Conservation (phyloP, 2,113 vertebrate species). For the Zosterops japonicus region DNA sequence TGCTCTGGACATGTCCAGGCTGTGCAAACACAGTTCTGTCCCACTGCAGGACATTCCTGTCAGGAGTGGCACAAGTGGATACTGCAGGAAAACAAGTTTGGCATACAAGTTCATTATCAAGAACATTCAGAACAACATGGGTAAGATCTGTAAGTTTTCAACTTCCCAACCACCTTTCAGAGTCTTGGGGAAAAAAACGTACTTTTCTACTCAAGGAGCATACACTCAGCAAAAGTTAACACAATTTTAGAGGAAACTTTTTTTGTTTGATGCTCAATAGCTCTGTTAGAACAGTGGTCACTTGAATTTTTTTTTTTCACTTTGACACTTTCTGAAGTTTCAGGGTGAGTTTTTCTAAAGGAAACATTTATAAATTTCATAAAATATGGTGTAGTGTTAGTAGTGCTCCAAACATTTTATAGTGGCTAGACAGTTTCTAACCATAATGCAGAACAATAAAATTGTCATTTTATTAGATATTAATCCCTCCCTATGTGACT, state of each 20-base stretch:
- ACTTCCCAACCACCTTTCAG: neutral
- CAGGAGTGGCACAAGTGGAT: neutral
- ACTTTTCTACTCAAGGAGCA: neutral
- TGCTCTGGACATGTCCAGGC: neutral
- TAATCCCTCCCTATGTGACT: neutral
- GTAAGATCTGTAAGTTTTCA: neutral
- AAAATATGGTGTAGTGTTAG: neutral
- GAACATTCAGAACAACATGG: neutral
- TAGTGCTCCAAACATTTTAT: neutral
- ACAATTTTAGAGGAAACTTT: neutral
- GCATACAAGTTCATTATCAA: neutral
- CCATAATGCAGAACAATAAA: neutral
- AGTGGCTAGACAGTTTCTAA: neutral
- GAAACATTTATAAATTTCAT: neutral
- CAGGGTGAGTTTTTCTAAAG: neutral
- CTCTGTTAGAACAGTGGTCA: neutral
- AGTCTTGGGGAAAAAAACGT: neutral
- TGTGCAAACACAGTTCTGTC: fast-evolving
- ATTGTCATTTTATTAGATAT: neutral
- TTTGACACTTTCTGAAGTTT: neutral
- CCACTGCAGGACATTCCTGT: neutral
- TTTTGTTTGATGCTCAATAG: neutral
- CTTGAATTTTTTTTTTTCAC: neutral
- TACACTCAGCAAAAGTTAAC: neutral
- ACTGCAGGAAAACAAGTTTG: neutral